phyloP scores from a whole-genome alignment of 2,888 invertebrate genomes.

The Gandaritis pyraliata region DNA sequence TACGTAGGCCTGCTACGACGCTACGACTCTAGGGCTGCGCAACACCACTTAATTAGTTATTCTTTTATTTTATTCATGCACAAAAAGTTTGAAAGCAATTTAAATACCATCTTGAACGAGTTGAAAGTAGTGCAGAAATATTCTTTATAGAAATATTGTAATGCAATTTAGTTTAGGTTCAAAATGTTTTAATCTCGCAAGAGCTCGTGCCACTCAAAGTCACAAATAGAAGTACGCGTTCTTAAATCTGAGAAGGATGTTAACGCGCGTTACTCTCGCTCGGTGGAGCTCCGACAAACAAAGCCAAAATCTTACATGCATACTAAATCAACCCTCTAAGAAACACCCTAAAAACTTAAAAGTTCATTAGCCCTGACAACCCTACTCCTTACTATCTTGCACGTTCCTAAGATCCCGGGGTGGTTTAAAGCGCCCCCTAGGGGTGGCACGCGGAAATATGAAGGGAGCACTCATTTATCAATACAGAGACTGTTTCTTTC shows the following conservation, averaged over 20 bases:
- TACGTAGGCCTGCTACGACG: slow-evolving; percentile 57
- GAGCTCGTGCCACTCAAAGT: slow-evolving; percentile 7
- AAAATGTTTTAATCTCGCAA: slow-evolving; percentile 17
- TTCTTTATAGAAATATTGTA: slow-evolving; percentile 4
- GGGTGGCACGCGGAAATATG: slow-evolving; percentile 78
- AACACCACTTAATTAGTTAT: slow-evolving; percentile 29
- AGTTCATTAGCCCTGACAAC: slow-evolving; percentile 81
- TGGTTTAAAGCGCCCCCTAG: slow-evolving; percentile 55
- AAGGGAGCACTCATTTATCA: slow-evolving; percentile 84
- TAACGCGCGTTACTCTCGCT: slow-evolving; percentile 17
- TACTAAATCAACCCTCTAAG: slow-evolving; percentile 54
- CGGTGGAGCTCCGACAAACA: slow-evolving; percentile 36
- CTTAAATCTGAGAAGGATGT: slow-evolving; percentile 20
- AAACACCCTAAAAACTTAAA: slow-evolving; percentile 70
- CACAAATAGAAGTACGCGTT: slow-evolving; percentile 22
- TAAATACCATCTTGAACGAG: slow-evolving; percentile 10
- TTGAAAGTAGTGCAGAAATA: not conserved
- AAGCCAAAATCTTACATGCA: slow-evolving; percentile 46
- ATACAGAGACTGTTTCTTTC: slow-evolving; percentile 84
- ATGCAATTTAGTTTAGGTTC: slow-evolving; percentile 2
- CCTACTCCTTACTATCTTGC: slow-evolving; percentile 81
- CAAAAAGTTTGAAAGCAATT: slow-evolving; percentile 17
- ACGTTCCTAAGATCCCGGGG: slow-evolving; percentile 79
- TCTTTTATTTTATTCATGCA: slow-evolving; percentile 25
- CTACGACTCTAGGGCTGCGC: slow-evolving; percentile 48